Conservation (phyloP, 92 coral and sea anemone species). For the Blastomussa wellsi region DNA sequence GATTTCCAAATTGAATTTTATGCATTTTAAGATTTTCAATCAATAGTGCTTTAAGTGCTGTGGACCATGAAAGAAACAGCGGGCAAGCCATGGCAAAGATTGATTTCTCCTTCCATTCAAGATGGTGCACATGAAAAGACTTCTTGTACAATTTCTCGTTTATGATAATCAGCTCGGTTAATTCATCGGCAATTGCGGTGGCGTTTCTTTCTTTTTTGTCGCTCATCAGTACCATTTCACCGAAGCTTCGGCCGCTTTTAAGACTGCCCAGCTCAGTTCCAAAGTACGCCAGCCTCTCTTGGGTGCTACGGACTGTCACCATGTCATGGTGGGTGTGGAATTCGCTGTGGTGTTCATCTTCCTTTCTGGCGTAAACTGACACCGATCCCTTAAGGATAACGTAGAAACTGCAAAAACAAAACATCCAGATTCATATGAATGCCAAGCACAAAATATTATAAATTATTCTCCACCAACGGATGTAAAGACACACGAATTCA, state of each 20-base stretch:
- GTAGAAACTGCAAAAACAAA: slow-evolving; percentile 66
- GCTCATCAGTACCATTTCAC: slow-evolving; percentile 82
- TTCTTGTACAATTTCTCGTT: slow-evolving; percentile 62
- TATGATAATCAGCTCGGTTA: slow-evolving; percentile 65
- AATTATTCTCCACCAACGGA: background rate
- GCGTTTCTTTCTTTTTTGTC: slow-evolving; percentile 88
- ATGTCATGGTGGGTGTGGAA: slow-evolving; percentile 47
- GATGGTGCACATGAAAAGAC: slow-evolving; percentile 54
- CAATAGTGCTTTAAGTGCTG: slow-evolving; percentile 64
- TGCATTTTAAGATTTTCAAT: slow-evolving; percentile 82
- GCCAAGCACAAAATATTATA: background rate
- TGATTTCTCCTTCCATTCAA: slow-evolving; percentile 77
- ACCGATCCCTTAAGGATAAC: slow-evolving; percentile 90
- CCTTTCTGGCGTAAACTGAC: slow-evolving; percentile 84
- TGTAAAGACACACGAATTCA: no score
- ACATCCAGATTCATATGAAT: background rate
- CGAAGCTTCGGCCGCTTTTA: slow-evolving; percentile 83
- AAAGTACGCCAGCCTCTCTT: slow-evolving; percentile 83
- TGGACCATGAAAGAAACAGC: slow-evolving; percentile 74
- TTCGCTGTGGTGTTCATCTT: slow-evolving; percentile 71
- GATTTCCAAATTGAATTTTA: slow-evolving; percentile 72
- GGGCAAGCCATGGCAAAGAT: slow-evolving; percentile 74
- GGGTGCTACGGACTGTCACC: slow-evolving; percentile 61
- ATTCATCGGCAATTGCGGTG: slow-evolving; percentile 88
- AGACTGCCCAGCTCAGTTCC: slow-evolving; percentile 82